Evolutionary conservation across 2,888 invertebrate species (phyloP).

Genomic region (Dynastes hyllus): DNA sequence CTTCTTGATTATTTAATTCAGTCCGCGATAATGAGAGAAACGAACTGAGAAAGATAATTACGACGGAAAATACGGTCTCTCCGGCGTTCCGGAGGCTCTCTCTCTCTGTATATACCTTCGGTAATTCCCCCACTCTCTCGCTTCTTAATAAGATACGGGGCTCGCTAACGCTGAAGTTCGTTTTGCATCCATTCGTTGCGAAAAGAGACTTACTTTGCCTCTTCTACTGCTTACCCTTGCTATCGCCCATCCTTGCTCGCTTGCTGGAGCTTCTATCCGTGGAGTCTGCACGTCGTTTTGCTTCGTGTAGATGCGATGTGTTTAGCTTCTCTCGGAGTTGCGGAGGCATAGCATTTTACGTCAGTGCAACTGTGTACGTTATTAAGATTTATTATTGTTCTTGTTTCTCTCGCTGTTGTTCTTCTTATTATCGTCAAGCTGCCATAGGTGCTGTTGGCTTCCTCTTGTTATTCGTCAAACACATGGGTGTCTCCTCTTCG

Average conservation of each 20-base stretch:
- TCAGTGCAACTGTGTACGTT: conserved; percentile 29
- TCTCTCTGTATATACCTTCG: not conserved
- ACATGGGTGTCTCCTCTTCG: not conserved
- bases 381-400: conserved; percentile 45
- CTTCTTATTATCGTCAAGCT: conserved; percentile 15
- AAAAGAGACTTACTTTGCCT: conserved; percentile 54
- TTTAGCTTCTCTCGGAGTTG: conserved; percentile 3
- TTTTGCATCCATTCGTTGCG: conserved; percentile 31
- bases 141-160: conserved; percentile 55
- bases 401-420: conserved; percentile 34
- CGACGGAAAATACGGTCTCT: conserved; percentile 67
- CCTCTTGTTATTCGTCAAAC: not conserved
- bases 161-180: conserved; percentile 53
- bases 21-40: conserved; percentile 69
- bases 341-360: conserved; percentile 12
- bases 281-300: not conserved
- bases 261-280: not conserved
- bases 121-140: conserved; percentile 21
- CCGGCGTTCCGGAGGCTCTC: conserved; percentile 26
- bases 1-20: conserved; percentile 70
- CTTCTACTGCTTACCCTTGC: not conserved
- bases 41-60: conserved; percentile 70
- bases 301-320: conserved; percentile 3
- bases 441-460: not conserved
- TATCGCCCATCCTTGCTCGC: not conserved